These are phyloP conservation scores for Cataglyphis altisquamis DNA, from an alignment of 2,888 invertebrate genomes.

Conservation along the genomic window DNA sequence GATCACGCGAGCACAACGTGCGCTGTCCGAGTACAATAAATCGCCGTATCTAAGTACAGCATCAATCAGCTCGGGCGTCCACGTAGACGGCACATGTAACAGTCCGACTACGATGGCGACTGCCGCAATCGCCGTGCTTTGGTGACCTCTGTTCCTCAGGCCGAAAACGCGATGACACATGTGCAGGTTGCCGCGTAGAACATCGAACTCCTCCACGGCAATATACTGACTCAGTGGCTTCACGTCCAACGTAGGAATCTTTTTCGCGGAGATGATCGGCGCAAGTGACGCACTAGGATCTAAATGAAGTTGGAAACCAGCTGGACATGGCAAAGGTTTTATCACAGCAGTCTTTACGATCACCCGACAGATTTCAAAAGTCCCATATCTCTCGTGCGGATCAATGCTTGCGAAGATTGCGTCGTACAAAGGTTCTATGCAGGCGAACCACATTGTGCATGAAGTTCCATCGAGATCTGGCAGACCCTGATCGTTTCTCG, in stretches of 20 bases:
- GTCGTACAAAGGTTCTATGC: constrained; percentile 79
- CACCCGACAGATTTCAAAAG: constrained; percentile 77
- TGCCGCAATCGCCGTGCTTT: constrained; percentile 88
- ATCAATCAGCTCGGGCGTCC: constrained; percentile 88
- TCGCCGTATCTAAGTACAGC: constrained; percentile 90
- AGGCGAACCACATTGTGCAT: constrained; percentile 83
- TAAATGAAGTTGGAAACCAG: constrained; percentile 76
- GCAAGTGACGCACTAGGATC: constrained; percentile 71
- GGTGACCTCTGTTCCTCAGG: constrained; percentile 77
- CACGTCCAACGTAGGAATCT: constrained; percentile 74
- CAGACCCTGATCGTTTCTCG: constrained; percentile 74
- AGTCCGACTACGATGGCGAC: constrained; percentile 88
- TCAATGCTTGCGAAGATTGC: constrained; percentile 78
- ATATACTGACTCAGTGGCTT: constrained; percentile 72
- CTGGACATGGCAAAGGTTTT: constrained; percentile 80
- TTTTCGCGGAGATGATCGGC: constrained; percentile 67
- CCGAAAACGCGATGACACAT: constrained; percentile 74
- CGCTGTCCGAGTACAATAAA: constrained; percentile 87
- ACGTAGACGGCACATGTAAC: constrained; percentile 88
- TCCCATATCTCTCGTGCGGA: constrained; percentile 77
- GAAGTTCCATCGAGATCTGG: constrained; percentile 71
- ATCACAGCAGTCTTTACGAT: constrained; percentile 77
- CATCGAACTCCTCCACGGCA: constrained; percentile 75
- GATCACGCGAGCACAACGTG: constrained; percentile 69
- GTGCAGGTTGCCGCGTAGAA: constrained; percentile 77